phyloP scores from a whole-genome alignment of 2,113 vertebrate species.

The Lontra canadensis region DNA sequence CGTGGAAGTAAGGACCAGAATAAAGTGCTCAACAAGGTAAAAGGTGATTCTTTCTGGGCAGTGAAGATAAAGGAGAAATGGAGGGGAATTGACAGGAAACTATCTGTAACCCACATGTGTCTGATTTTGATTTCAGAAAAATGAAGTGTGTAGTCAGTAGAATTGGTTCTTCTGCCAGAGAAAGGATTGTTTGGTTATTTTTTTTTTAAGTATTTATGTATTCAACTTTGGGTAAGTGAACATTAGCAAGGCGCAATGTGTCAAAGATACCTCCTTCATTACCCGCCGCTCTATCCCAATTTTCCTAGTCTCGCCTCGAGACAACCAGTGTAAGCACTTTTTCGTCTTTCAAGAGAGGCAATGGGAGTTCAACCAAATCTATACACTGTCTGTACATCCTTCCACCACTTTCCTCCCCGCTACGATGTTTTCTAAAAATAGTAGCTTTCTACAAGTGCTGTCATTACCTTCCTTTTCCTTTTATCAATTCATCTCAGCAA shows the following conservation, averaged over 20 bases:
- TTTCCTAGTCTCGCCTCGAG: neutral
- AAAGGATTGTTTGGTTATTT: neutral
- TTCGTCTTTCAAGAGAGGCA: neutral
- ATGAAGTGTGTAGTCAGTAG: neutral
- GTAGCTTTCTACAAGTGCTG: neutral
- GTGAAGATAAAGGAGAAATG: neutral
- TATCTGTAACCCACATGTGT: neutral
- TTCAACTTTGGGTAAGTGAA: neutral
- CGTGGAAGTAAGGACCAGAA: neutral
- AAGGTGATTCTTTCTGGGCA: neutral
- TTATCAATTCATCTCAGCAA: neutral
- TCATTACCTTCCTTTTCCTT: neutral
- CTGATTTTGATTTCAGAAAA: neutral
- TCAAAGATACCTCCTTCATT: neutral
- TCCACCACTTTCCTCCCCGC: neutral
- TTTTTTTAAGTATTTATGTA: neutral
- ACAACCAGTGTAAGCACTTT: neutral
- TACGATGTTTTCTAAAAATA: neutral
- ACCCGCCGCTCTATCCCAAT: neutral
- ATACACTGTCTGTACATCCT: neutral
- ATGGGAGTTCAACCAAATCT: neutral
- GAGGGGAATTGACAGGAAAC: neutral
- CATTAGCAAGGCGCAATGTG: neutral
- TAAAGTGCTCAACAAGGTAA: neutral
- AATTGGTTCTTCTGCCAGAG: neutral